These are phyloP conservation scores for Cynocephalus volans DNA, from an alignment of 2,113 vertebrate species.

Conservation along the genomic window DNA sequence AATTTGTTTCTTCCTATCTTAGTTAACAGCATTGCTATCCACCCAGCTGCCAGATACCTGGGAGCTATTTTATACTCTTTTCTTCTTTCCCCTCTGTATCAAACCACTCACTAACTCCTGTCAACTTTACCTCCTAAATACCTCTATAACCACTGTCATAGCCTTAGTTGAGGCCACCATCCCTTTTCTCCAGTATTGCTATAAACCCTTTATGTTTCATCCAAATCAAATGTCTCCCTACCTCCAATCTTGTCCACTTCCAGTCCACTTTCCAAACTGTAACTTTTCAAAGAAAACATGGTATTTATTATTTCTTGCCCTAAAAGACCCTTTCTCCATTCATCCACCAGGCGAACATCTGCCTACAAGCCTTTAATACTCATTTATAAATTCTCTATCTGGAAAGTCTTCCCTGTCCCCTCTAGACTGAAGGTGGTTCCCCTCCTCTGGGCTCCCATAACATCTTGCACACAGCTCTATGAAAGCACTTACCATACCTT, in stretches of 20 bases:
- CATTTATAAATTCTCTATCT: conserved; percentile 9
- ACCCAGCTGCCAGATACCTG: background rate
- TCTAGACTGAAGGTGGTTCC: background rate
- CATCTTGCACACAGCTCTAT: conserved; percentile 16
- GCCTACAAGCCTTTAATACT: background rate
- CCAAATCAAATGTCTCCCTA: conserved; percentile 46
- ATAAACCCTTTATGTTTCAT: conserved; percentile 4
- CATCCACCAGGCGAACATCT: background rate
- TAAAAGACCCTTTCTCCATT: background rate
- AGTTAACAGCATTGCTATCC: background rate
- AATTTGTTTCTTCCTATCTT: background rate
- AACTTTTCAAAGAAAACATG: conserved; percentile 32
- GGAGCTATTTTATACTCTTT: background rate
- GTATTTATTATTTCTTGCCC: background rate
- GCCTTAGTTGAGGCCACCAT: background rate
- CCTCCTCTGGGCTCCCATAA: background rate
- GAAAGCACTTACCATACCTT: background rate
- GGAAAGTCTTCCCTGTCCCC: conserved; percentile 4
- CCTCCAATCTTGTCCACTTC: background rate
- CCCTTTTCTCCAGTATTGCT: background rate
- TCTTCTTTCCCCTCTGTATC: background rate
- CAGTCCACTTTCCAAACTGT: background rate
- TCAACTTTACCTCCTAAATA: conserved; percentile 14
- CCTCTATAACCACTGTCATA: background rate
- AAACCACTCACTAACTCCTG: background rate